phyloP scores from a whole-genome alignment of 2,797 vertebrate genomes.

The Falco naumanni region DNA sequence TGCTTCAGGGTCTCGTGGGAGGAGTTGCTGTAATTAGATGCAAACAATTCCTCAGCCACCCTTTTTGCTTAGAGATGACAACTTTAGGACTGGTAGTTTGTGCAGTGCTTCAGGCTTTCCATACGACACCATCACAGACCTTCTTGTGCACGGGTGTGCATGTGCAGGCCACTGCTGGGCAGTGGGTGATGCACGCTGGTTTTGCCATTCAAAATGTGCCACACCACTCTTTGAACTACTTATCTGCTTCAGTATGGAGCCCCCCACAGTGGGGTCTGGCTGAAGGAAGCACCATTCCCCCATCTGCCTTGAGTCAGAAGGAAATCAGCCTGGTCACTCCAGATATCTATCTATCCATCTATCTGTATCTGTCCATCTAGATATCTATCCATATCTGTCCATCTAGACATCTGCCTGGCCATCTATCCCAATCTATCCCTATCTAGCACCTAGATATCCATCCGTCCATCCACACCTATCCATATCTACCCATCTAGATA shows the following conservation, averaged over 20 bases:
- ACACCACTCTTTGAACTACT: no score
- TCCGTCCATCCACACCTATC: background rate
- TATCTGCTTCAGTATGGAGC: background rate
- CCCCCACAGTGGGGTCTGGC: background rate
- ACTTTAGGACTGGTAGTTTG: accelerated
- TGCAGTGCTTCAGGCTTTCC: background rate
- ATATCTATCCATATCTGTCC: background rate
- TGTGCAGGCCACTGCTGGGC: accelerated
- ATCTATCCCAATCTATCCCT: background rate
- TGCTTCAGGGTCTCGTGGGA: background rate
- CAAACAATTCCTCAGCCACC: background rate
- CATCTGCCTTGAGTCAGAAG: accelerated
- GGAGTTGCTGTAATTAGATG: background rate
- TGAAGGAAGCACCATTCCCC: background rate
- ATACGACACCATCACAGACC: accelerated
- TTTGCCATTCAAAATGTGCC: background rate
- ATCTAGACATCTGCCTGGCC: background rate
- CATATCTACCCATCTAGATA: background rate
- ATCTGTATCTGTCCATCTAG: background rate
- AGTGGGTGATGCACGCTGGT: no score
- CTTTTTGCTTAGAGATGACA: background rate
- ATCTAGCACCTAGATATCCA: background rate
- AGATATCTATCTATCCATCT: background rate
- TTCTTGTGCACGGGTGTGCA: accelerated
- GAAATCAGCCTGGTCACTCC: background rate